phyloP scores from a whole-genome alignment of 2,888 invertebrate genomes.

The Caradrina kadenii region DNA sequence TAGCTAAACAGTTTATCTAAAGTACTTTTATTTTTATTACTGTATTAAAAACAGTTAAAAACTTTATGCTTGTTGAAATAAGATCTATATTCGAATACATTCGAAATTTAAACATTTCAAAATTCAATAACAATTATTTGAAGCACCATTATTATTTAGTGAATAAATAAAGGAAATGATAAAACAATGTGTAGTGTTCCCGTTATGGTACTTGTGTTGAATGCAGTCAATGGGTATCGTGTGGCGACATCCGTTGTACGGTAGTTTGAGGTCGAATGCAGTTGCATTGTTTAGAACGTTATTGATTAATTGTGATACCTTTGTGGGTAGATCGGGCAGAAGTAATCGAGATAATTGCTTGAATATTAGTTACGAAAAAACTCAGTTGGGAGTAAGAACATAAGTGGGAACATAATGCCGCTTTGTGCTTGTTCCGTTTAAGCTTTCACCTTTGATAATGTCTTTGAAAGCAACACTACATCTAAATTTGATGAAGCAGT shows the following conservation, averaged over 20 bases:
- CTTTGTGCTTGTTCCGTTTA: background rate
- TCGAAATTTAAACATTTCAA: conserved; percentile 6
- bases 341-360: conserved; percentile 63
- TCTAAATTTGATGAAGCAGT: too few relatives aligned
- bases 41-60: background rate
- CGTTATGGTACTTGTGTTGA: conserved; percentile 50
- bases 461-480: too few relatives aligned
- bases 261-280: conserved; percentile 46
- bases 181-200: conserved; percentile 63
- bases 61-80: conserved; percentile 7
- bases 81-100: conserved; percentile 16
- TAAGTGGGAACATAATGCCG: conserved; percentile 16
- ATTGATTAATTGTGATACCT: conserved; percentile 62
- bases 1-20: background rate
- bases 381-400: conserved; percentile 21
- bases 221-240: conserved; percentile 68
- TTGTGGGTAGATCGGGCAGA: conserved; percentile 56
- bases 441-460: background rate
- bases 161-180: conserved; percentile 59
- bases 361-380: conserved; percentile 58
- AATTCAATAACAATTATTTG: conserved; percentile 61
- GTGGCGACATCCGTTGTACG: conserved; percentile 64
- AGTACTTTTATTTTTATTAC: conserved; percentile 23
- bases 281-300: conserved; percentile 49
- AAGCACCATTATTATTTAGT: conserved; percentile 53